Evolutionary conservation across 2,888 invertebrate genomes (phyloP).

Genomic region (Drosophila neoperkinsi): DNA sequence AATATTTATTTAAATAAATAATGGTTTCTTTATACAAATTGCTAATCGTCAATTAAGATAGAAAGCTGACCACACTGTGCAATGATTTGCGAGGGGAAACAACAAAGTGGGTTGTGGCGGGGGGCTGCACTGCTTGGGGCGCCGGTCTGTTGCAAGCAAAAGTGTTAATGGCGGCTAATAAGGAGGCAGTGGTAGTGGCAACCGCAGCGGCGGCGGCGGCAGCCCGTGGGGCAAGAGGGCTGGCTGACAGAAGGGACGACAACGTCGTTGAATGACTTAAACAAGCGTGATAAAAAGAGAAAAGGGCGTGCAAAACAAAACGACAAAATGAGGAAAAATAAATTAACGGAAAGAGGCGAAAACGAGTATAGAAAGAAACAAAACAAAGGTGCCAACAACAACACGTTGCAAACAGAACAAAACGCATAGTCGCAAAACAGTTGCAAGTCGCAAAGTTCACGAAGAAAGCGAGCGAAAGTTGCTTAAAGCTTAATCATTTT

Average conservation of each 20-base stretch:
- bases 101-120: not conserved
- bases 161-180: constrained; percentile 79
- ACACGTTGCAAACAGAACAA: constrained; percentile 36
- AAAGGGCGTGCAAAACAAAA: constrained; percentile 35
- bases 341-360: constrained; percentile 26
- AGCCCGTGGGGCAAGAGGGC: not conserved
- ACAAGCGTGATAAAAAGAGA: constrained; percentile 75
- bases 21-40: not conserved
- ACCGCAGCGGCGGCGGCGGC: constrained; percentile 32
- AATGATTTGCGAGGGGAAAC: constrained; percentile 15
- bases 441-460: constrained; percentile 42
- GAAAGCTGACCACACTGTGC: constrained; percentile 32
- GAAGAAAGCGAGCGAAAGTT: constrained; percentile 51
- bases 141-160: constrained; percentile 48
- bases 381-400: constrained; percentile 48
- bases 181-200: constrained; percentile 63
- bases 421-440: constrained; percentile 8
- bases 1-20: not conserved
- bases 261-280: constrained; percentile 70
- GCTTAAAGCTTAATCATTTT: constrained; percentile 55
- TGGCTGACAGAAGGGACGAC: constrained; percentile 32
- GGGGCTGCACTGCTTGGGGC: constrained; percentile 2
- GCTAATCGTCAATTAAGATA: not conserved
- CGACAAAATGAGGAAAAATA: not conserved
- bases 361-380: not conserved